phyloP scores from a whole-genome alignment of 2,113 vertebrate genomes.

The Bothrops jararaca region DNA sequence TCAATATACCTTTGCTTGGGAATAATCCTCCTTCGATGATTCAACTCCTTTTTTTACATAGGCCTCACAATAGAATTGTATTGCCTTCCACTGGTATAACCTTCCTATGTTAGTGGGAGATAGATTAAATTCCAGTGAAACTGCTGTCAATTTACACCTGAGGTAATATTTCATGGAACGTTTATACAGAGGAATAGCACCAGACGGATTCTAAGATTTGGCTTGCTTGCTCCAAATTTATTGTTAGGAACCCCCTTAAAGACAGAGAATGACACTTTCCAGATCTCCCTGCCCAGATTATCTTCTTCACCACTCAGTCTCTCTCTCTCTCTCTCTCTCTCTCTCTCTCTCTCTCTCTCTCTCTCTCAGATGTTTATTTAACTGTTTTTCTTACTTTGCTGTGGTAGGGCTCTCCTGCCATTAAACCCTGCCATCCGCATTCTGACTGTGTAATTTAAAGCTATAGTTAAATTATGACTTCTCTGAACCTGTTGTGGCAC shows the following conservation, averaged over 20 bases:
- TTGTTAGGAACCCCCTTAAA: slow-evolving; percentile 11
- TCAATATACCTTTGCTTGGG: background rate
- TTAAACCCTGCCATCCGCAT: slow-evolving; percentile 72
- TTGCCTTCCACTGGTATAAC: background rate
- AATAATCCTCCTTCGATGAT: background rate
- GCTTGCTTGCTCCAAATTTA: background rate
- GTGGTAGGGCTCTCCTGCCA: slow-evolving; percentile 64
- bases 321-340: rapidly evolving
- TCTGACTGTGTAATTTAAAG: slow-evolving; percentile 85
- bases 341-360: background rate
- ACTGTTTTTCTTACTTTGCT: slow-evolving; percentile 72
- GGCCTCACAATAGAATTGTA: background rate
- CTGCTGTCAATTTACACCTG: background rate
- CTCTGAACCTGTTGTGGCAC: slow-evolving; percentile 87
- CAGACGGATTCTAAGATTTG: background rate
- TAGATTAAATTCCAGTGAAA: background rate
- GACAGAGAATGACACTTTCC: slow-evolving; percentile 15
- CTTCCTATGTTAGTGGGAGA: background rate
- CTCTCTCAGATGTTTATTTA: slow-evolving; percentile 72
- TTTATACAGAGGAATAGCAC: background rate
- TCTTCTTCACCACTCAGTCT: background rate
- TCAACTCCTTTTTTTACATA: background rate
- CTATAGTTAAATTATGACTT: slow-evolving; percentile 91
- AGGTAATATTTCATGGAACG: background rate
- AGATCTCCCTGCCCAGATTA: slow-evolving; percentile 15